phyloP scores from a whole-genome alignment of 2,888 invertebrate species.

The Disparrhopalites patrizii region DNA sequence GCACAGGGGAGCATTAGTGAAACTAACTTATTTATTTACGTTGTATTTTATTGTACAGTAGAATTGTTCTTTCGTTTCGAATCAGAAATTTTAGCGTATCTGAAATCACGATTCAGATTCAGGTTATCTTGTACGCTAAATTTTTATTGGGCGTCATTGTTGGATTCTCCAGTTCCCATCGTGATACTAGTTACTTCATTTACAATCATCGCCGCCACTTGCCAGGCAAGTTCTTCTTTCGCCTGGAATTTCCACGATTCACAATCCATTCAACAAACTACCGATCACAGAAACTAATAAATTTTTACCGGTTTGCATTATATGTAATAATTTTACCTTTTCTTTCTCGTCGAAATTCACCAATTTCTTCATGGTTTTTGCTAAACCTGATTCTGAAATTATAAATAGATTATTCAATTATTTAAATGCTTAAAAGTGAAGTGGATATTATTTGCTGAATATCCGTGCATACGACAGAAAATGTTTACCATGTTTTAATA shows the following conservation, averaged over 20 bases:
- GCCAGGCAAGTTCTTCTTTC: slow-evolving; percentile 95
- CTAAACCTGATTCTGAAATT: slow-evolving; percentile 57
- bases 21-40: too few species aligned
- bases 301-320: too few species aligned
- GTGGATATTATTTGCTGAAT: background rate
- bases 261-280: too few species aligned
- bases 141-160: slow-evolving; percentile 12
- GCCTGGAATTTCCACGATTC: slow-evolving; percentile 53
- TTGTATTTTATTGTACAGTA: background rate
- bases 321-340: too few species aligned
- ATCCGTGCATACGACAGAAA: background rate
- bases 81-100: too few species aligned
- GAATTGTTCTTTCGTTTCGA: background rate
- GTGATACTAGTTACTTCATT: slow-evolving; percentile 89
- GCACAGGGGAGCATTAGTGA: too few species aligned
- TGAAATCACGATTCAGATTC: too few species aligned
- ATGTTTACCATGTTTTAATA: slow-evolving; percentile 50
- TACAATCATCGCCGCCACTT: slow-evolving; percentile 94
- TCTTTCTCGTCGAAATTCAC: slow-evolving; percentile 74
- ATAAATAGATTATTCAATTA: too few species aligned
- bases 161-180: slow-evolving; percentile 54
- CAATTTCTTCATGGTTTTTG: slow-evolving; percentile 69
- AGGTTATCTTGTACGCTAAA: background rate
- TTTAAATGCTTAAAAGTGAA: background rate
- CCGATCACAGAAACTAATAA: too few species aligned